Percentiles rank a stretch among this genome's conserved stretches.
phyloP scores from a whole-genome alignment of 2,888 invertebrate species.

The Eristalis tenax region DNA sequence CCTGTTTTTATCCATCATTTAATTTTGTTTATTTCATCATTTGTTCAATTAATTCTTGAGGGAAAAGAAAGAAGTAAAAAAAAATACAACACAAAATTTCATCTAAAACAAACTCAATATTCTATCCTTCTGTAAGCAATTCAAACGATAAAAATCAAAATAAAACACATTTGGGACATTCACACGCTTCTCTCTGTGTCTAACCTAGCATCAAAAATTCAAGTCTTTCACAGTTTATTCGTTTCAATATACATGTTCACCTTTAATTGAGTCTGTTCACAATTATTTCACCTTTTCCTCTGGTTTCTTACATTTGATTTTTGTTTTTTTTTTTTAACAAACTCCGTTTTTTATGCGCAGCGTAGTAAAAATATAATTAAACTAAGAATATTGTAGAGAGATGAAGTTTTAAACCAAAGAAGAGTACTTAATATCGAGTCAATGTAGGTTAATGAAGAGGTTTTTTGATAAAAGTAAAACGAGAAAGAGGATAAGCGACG shows the following conservation, averaged over 20 bases:
- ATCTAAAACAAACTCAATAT: constrained; percentile 6
- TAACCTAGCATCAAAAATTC: constrained; percentile 10
- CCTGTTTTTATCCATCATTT: constrained; percentile 21
- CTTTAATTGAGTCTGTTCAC: background rate
- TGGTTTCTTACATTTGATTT: too few relatives aligned
- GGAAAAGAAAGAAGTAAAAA: background rate
- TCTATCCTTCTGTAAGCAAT: background rate
- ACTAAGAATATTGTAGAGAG: constrained; percentile 7
- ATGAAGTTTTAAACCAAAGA: background rate
- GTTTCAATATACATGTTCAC: constrained; percentile 11
- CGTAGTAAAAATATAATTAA: constrained; percentile 10
- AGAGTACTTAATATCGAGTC: background rate
- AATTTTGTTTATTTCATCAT: constrained; percentile 15
- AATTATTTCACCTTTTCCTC: background rate
- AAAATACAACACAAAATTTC: constrained; percentile 19
- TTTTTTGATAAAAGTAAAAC: background rate
- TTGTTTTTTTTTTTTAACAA: background rate
- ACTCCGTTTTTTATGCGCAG: constrained; percentile 10
- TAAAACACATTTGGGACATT: constrained; percentile 25
- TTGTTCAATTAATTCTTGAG: constrained; percentile 1
- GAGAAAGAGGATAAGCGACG: background rate
- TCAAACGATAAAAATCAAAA: constrained; percentile 25
- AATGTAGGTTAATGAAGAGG: background rate
- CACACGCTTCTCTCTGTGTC: constrained; percentile 12
- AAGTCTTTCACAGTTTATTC: constrained; percentile 41